phyloP scores from a whole-genome alignment of 2,888 invertebrate genomes.

The Caenorhabditis japonica region DNA sequence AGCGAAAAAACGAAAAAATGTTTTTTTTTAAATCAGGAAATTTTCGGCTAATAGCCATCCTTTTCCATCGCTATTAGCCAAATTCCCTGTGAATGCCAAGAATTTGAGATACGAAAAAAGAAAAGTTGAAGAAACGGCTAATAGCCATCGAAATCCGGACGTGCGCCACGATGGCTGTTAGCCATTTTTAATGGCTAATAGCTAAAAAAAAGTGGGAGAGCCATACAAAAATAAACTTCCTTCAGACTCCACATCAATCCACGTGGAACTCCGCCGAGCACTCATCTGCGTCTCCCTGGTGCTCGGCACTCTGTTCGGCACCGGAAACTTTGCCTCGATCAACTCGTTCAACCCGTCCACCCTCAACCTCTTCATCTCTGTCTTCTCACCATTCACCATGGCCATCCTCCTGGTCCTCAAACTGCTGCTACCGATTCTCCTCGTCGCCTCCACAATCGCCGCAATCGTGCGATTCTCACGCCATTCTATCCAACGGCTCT shows the following conservation, averaged over 20 bases:
- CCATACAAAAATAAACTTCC: too few species aligned
- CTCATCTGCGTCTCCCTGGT: constrained; percentile 85
- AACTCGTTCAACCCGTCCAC: constrained; percentile 93
- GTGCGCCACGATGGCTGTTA: too few species aligned
- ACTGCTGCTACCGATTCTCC: constrained; percentile 85
- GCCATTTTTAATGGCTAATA: too few species aligned
- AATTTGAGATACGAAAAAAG: too few species aligned
- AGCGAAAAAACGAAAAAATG: too few species aligned
- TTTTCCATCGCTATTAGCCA: too few species aligned
- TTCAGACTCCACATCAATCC: background rate
- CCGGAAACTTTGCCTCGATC: constrained; percentile 96
- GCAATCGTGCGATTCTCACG: constrained; percentile 57
- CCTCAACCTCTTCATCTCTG: constrained; percentile 90
- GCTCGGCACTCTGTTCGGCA: constrained; percentile 91
- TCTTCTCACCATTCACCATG: constrained; percentile 91
- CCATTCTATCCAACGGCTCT: constrained; percentile 57
- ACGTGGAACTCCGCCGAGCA: constrained; percentile 62
- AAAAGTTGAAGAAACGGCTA: too few species aligned
- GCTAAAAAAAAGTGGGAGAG: too few species aligned
- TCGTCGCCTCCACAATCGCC: constrained; percentile 79
- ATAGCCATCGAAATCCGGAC: too few species aligned
- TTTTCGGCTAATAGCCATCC: too few species aligned
- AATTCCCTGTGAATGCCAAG: too few species aligned
- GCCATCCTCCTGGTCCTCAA: constrained; percentile 84
- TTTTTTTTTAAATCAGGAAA: too few species aligned